phyloP scores from a whole-genome alignment of 2,797 vertebrate species.

The Aldrovandia affinis region DNA sequence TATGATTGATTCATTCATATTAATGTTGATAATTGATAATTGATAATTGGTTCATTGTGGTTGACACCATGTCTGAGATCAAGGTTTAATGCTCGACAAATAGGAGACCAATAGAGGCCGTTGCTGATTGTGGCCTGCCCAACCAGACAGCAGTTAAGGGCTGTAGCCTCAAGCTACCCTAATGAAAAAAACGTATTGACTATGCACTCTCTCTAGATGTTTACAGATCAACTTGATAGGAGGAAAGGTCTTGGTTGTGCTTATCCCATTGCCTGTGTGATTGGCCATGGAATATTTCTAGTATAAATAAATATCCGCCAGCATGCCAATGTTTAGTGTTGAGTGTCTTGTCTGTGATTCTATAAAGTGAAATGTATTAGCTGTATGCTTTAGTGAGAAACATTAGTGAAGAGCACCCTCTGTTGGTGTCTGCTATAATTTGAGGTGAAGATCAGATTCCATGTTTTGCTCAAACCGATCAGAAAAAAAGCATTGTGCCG shows the following conservation, averaged over 20 bases:
- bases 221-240: slow-evolving; percentile 6
- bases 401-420: slow-evolving; percentile 48
- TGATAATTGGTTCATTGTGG: neutral
- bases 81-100: slow-evolving; percentile 14
- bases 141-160: slow-evolving; percentile 46
- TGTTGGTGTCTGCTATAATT: slow-evolving; percentile 34
- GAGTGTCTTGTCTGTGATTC: slow-evolving; percentile 13
- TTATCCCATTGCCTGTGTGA: neutral
- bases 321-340: slow-evolving; percentile 19
- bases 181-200: slow-evolving; percentile 20
- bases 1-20: slow-evolving; percentile 15
- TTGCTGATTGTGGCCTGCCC: slow-evolving; percentile 55
- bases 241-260: neutral
- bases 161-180: slow-evolving; percentile 19
- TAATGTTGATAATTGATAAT: neutral
- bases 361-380: slow-evolving; percentile 17
- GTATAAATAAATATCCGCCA: slow-evolving; percentile 20
- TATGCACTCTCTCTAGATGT: slow-evolving; percentile 8
- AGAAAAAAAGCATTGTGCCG: neutral
- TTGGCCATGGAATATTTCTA: slow-evolving; percentile 7
- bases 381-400: neutral
- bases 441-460: neutral
- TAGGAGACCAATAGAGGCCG: neutral
- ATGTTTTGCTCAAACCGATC: neutral
- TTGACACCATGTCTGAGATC: slow-evolving; percentile 17